phyloP scores from a whole-genome alignment of 2,113 vertebrate genomes.

The Todiramphus chloris region DNA sequence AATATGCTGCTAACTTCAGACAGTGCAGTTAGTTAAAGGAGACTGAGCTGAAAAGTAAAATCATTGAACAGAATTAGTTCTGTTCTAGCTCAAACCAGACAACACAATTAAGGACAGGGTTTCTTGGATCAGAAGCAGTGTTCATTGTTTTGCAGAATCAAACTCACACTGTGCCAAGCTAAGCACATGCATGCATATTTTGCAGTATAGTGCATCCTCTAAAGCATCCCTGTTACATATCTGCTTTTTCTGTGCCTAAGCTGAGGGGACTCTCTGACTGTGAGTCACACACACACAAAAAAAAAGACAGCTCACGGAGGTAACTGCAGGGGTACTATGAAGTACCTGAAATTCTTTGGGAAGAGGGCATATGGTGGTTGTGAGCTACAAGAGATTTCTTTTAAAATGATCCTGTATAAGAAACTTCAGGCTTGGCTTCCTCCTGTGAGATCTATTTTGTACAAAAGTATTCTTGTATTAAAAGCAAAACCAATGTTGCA shows the following conservation, averaged over 20 bases:
- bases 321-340: not conserved
- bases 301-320: not conserved
- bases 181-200: not conserved
- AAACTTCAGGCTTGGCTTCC: not conserved
- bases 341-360: not conserved
- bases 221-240: not conserved
- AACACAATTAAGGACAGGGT: not conserved
- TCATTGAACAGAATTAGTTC: no score
- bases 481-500: not conserved
- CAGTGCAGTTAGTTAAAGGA: no score
- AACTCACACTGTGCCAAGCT: accelerated
- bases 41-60: no score
- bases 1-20: no score
- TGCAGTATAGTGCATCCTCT: not conserved
- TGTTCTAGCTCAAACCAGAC: no score
- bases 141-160: not conserved
- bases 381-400: not conserved
- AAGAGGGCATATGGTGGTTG: not conserved
- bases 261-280: not conserved
- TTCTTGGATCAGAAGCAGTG: not conserved
- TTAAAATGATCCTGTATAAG: not conserved
- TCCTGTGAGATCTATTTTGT: not conserved
- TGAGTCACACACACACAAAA: not conserved
- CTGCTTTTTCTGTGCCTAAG: not conserved
- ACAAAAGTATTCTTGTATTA: not conserved